These are phyloP conservation scores for Lepidurus packardi DNA, from an alignment of 1,140 invertebrate species.

Conservation along the genomic window DNA sequence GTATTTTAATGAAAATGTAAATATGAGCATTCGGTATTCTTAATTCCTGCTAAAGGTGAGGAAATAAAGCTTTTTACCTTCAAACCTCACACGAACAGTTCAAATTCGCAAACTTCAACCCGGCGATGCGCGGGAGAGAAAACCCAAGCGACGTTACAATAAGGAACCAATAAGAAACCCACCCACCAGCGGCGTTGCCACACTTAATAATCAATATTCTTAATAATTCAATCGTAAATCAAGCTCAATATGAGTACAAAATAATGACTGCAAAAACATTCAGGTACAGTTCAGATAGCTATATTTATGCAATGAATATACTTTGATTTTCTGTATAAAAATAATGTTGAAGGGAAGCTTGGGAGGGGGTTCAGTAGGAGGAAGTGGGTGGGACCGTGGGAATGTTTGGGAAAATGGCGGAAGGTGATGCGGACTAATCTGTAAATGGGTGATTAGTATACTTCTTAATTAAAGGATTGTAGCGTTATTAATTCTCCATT, in stretches of 20 bases:
- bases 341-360: background rate
- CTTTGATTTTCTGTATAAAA: background rate
- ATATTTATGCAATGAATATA: too few species aligned
- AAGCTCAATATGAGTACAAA: too few species aligned
- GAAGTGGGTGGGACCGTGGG: constrained; percentile 16
- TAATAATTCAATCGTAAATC: too few species aligned
- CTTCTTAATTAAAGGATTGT: background rate
- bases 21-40: too few species aligned
- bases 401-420: constrained; percentile 21
- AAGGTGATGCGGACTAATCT: constrained; percentile 19
- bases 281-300: too few species aligned
- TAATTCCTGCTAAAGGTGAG: background rate
- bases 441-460: constrained; percentile 5
- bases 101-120: constrained; percentile 5
- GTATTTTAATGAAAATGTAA: too few species aligned
- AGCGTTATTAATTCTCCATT: background rate
- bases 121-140: background rate
- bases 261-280: too few species aligned
- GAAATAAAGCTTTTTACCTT: background rate
- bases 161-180: too few species aligned
- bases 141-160: background rate
- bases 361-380: background rate
- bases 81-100: background rate
- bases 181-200: too few species aligned
- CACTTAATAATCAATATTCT: too few species aligned